A percentile compares a stretch with the other conserved stretches of the same genome.
These are phyloP conservation scores for Toxotes jaculatrix DNA, from an alignment of 2,113 vertebrate genomes.

Conservation along the genomic window DNA sequence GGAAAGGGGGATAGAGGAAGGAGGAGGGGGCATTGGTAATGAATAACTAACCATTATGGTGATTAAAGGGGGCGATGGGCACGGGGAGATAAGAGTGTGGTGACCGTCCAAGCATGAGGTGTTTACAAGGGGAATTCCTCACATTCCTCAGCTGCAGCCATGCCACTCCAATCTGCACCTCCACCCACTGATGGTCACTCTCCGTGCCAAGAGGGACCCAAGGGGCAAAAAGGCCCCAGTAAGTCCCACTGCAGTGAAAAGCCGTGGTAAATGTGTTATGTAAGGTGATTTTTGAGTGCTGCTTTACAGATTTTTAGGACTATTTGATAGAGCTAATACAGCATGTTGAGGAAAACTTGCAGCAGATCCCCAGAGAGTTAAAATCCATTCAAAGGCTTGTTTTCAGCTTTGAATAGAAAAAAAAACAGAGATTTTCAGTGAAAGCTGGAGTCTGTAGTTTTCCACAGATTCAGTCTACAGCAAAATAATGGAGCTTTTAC, in stretches of 20 bases:
- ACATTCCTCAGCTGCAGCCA: slow-evolving; percentile 80
- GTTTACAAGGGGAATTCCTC: slow-evolving; percentile 84
- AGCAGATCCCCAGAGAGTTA: not conserved
- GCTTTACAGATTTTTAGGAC: slow-evolving; percentile 2
- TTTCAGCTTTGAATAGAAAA: not conserved
- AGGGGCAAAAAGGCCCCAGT: slow-evolving; percentile 20
- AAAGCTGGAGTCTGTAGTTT: slow-evolving; percentile 4
- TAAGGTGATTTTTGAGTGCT: slow-evolving; percentile 39
- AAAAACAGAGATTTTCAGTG: not conserved
- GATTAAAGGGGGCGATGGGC: slow-evolving; percentile 72
- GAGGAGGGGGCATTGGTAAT: slow-evolving; percentile 27
- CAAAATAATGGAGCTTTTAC: not conserved
- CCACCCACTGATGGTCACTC: slow-evolving; percentile 71
- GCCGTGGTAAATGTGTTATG: slow-evolving; percentile 30
- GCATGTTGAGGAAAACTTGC: not conserved
- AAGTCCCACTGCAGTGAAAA: slow-evolving; percentile 6
- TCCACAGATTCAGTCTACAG: not conserved
- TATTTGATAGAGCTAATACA: slow-evolving; percentile 17
- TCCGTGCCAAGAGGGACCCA: slow-evolving; percentile 55
- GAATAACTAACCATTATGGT: slow-evolving; percentile 66
- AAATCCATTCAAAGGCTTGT: not conserved
- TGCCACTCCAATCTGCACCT: slow-evolving; percentile 76
- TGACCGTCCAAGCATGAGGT: slow-evolving; percentile 74
- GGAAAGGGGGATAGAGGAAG: slow-evolving; percentile 39
- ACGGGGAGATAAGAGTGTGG: slow-evolving; percentile 74